Conservation (phyloP, 2,888 invertebrate species). For the Saturnia pavonia region DNA sequence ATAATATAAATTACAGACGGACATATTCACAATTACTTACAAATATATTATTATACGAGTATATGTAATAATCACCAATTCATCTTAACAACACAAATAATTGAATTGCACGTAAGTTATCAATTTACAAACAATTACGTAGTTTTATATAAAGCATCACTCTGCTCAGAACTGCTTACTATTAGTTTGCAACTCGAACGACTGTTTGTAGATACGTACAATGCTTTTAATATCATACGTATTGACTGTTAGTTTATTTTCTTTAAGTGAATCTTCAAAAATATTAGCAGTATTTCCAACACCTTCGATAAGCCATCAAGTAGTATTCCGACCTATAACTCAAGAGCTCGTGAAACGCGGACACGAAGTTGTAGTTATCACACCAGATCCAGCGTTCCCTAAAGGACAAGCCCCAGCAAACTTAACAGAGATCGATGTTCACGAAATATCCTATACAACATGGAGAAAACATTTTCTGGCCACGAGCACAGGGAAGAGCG, state of each 20-base stretch:
- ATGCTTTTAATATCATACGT: background rate
- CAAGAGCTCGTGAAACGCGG: conserved; percentile 64
- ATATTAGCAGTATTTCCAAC: conserved; percentile 50
- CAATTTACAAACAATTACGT: background rate
- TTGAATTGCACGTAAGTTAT: background rate
- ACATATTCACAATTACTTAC: too few relatives aligned
- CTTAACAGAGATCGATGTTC: conserved; percentile 62
- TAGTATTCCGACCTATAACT: conserved; percentile 59
- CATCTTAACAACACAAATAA: background rate
- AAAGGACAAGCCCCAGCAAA: conserved; percentile 49
- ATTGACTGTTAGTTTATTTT: background rate
- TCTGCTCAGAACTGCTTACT: background rate
- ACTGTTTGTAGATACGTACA: background rate
- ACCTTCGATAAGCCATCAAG: conserved; percentile 72
- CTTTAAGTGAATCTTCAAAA: conserved; percentile 31
- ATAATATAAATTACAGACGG: background rate
- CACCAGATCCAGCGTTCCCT: conserved; percentile 58
- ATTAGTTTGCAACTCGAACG: background rate
- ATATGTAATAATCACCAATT: background rate
- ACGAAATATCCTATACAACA: conserved; percentile 47
- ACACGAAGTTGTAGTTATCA: conserved; percentile 66
- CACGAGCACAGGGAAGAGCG: conserved; percentile 26
- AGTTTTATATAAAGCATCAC: background rate
- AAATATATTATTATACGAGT: background rate
- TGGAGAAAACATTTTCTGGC: conserved; percentile 29